phyloP scores from a whole-genome alignment of 2,888 invertebrate species.

The Standfussiana lucernea region DNA sequence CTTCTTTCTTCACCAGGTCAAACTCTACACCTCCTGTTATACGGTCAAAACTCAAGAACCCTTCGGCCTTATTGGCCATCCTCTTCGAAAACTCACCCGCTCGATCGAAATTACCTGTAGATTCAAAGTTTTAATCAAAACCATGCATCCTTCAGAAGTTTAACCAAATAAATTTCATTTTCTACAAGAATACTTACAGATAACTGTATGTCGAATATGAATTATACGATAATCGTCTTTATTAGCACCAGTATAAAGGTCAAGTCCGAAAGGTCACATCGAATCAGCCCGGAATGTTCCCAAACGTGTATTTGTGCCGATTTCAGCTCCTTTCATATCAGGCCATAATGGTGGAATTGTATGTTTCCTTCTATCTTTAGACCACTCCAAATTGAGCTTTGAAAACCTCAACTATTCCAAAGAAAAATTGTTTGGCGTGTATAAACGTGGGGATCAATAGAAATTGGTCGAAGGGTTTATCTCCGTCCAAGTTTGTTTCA shows the following conservation, averaged over 20 bases:
- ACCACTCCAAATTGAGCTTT: constrained; percentile 38
- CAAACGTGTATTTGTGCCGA: constrained; percentile 57
- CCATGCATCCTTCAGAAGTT: not conserved
- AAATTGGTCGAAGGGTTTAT: constrained; percentile 55
- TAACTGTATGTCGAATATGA: not conserved
- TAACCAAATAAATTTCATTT: not conserved
- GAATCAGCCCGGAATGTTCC: constrained; percentile 50
- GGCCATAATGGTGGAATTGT: constrained; percentile 52
- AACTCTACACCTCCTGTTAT: not conserved
- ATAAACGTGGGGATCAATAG: constrained; percentile 35
- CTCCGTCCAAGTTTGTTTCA: constrained; percentile 59
- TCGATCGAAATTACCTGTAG: not conserved
- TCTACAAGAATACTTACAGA: not conserved
- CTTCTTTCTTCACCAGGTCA: not conserved
- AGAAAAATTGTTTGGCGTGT: constrained; percentile 12
- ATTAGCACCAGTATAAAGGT: constrained; percentile 31
- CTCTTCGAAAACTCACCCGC: not conserved
- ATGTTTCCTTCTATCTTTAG: constrained; percentile 35
- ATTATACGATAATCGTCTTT: constrained; percentile 9
- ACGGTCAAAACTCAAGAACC: not conserved
- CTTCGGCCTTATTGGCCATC: not conserved
- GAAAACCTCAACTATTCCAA: constrained; percentile 1
- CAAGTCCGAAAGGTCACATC: constrained; percentile 34
- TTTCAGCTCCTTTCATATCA: constrained; percentile 51
- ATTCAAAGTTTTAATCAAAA: not conserved